Evolutionary conservation across 2,113 vertebrate genomes (phyloP), one percentile per base, ranked within the genome.

Genomic region (Notothenia rossii): DNA sequence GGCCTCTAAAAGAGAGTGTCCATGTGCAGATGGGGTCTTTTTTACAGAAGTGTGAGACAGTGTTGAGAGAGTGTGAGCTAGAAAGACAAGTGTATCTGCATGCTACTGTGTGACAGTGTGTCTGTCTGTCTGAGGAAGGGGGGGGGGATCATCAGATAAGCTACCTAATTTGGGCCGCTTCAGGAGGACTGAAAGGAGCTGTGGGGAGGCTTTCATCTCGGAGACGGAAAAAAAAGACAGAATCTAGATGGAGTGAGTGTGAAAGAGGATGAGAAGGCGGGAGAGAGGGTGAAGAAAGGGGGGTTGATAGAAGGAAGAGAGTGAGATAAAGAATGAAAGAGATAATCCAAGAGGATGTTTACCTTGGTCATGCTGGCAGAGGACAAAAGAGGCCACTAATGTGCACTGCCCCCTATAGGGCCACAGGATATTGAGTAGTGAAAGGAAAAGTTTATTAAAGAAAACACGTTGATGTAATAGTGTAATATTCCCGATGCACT

Each of bases 151-250:
- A 89, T 91, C 91, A 90, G 89, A 93, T 92, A 94, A 91, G 87
- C 91, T 76, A 78, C 87, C 94, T 95, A 90, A 94, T 95, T 96
- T 94, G 92, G 88, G 85, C 84, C 76, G 87, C 91, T 94, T 95
- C 91, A 94, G 86, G 70, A 90, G 70, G 58, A 91, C 69, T 94
- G 93, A 95, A 95, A 93, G 91, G 90, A 94, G 83, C 91, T 83
- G 71, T 91, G 90, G 92, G 90, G 94, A 86, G 92, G 92, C 95
- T 95, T 95, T 96, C 93, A 95, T 96, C 92, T 94, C 83, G n/a
- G 83, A 84, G 90, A 92, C 48, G 60, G 85, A 86, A 85, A 89
- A 89, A 81, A 86, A 72, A 66, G 53, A 77, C 82, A 86, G 90
- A 88, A 81, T 82, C 83, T 85, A 88, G 87, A 89, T 82, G 77